Evolutionary conservation across 1,140 invertebrate species (phyloP).

Genomic region (Apis dorsata): DNA sequence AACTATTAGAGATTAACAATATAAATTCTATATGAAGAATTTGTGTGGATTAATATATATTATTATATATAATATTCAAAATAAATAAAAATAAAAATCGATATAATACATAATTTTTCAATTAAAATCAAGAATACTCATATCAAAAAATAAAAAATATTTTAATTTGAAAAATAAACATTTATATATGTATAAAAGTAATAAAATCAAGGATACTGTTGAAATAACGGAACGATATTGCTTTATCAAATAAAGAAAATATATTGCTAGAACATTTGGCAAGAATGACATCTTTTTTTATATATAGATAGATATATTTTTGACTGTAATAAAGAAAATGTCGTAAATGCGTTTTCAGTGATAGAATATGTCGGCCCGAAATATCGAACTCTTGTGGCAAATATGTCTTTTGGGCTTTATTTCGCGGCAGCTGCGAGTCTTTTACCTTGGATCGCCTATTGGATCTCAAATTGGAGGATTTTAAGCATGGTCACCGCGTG

Average conservation of each 20-base stretch:
- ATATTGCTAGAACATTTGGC: not conserved
- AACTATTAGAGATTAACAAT: too few relatives aligned
- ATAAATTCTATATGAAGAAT: too few relatives aligned
- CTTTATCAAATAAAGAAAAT: not conserved
- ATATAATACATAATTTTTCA: too few relatives aligned
- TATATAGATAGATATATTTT: too few relatives aligned
- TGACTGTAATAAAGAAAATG: not conserved
- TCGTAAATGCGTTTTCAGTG: slow-evolving; percentile 79
- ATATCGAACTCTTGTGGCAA: slow-evolving; percentile 91
- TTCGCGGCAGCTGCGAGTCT: slow-evolving; percentile 89
- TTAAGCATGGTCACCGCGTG: slow-evolving; percentile 87
- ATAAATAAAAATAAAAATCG: too few relatives aligned
- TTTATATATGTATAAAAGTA: not conserved
- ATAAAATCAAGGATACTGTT: not conserved
- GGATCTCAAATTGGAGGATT: slow-evolving; percentile 87
- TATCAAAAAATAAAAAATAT: too few relatives aligned
- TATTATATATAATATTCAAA: too few relatives aligned
- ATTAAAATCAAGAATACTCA: too few relatives aligned
- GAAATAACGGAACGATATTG: not conserved
- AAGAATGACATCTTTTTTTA: too few relatives aligned
- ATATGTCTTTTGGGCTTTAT: slow-evolving; percentile 94
- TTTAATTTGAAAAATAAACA: too few relatives aligned
- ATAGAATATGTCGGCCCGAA: slow-evolving; percentile 92
- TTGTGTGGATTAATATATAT: too few relatives aligned
- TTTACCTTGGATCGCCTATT: slow-evolving; percentile 90